Conservation (phyloP, 2,888 invertebrate genomes). For the Zaprionus bogoriensis region DNA sequence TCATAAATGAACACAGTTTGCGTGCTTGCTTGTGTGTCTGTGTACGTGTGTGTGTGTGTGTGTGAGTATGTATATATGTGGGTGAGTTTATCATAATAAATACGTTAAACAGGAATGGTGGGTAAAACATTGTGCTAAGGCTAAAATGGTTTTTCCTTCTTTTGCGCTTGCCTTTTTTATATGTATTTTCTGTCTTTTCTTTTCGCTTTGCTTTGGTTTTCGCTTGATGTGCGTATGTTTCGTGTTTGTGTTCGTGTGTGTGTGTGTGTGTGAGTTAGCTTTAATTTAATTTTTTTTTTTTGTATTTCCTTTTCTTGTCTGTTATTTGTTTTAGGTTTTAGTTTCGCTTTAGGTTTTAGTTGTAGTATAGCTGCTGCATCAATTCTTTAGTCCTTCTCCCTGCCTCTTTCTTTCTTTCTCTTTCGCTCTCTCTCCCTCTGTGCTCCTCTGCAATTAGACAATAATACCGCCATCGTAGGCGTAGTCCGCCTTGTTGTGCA, state of each 20-base stretch:
- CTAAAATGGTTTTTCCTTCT: conserved; percentile 62
- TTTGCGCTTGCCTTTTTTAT: conserved; percentile 27
- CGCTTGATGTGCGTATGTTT: conserved; percentile 44
- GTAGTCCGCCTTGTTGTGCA: conserved; percentile 99
- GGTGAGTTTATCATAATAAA: conserved; percentile 52
- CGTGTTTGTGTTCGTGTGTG: conserved; percentile 27
- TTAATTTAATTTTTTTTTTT: conserved; percentile 21
- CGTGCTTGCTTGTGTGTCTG: conserved; percentile 41
- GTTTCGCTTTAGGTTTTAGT: conserved; percentile 38
- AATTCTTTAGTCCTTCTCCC: conserved; percentile 26
- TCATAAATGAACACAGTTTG: conserved; percentile 70
- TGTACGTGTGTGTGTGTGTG: conserved; percentile 26
- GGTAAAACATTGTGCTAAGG: conserved; percentile 76
- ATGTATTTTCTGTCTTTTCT: conserved; percentile 15
- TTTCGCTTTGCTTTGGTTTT: conserved; percentile 33
- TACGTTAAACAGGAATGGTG: conserved; percentile 74
- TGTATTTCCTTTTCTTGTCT: conserved; percentile 17
- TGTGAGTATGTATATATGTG: conserved; percentile 32
- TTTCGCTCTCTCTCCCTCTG: neutral
- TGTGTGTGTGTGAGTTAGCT: conserved; percentile 33
- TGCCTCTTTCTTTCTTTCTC: conserved; percentile 16
- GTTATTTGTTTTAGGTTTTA: conserved; percentile 30
- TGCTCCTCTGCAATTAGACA: conserved; percentile 46
- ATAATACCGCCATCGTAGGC: conserved; percentile 93
- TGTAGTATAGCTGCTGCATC: conserved; percentile 39